Conservation (phyloP, 2,888 invertebrate genomes). For the Drosophila fulvimacula region DNA sequence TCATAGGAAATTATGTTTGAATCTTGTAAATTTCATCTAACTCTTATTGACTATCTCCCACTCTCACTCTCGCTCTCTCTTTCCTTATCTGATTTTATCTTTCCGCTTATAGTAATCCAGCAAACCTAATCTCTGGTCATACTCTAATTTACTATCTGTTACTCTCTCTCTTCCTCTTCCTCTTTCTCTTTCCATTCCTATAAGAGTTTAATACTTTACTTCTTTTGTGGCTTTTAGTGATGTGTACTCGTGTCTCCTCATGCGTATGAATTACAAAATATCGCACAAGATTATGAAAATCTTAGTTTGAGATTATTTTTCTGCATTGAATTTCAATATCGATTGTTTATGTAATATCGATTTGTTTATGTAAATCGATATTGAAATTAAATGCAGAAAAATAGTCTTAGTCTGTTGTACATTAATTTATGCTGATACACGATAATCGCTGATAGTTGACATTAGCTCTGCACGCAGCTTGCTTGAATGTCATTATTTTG, state of each 20-base stretch:
- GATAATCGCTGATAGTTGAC: constrained; percentile 3
- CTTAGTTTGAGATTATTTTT: too few relatives aligned
- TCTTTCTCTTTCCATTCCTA: neutral
- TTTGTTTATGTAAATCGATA: neutral
- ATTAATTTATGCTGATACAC: neutral
- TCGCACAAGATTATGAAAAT: neutral
- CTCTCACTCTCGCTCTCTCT: constrained; percentile 3
- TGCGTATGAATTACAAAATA: neutral
- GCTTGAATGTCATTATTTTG: neutral
- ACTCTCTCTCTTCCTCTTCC: neutral
- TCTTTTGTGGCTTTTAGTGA: neutral
- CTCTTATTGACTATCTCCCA: neutral
- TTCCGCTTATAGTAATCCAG: neutral
- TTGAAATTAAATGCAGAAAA: neutral
- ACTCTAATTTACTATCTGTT: neutral
- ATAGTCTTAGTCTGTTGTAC: neutral
- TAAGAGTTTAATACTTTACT: neutral
- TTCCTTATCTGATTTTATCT: neutral
- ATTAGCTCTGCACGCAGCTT: neutral
- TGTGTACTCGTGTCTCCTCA: neutral
- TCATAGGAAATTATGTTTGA: neutral
- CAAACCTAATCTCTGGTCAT: neutral
- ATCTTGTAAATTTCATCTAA: neutral
- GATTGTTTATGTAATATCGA: too few relatives aligned
- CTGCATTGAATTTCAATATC: too few relatives aligned